Evolutionary conservation across 2,797 vertebrate species (phyloP).

Genomic region (Anisognathus igniventris): DNA sequence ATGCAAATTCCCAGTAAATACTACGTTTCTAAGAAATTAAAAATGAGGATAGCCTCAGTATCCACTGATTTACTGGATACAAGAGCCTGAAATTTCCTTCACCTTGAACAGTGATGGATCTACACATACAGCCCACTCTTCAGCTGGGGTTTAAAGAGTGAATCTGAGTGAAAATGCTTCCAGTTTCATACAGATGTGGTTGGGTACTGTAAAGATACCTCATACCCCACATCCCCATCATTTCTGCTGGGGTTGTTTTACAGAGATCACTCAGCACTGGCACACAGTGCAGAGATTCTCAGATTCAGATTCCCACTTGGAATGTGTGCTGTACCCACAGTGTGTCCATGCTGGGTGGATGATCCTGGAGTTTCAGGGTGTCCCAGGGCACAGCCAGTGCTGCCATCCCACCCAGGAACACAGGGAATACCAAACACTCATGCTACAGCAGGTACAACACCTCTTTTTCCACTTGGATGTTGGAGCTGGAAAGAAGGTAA

Average conservation of each 20-base stretch:
- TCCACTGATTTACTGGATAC: neutral
- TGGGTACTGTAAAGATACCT: neutral
- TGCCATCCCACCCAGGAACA: neutral
- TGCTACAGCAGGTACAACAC: neutral
- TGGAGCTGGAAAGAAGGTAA: neutral
- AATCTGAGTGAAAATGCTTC: neutral
- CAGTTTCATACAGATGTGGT: fast-evolving
- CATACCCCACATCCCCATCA: fast-evolving
- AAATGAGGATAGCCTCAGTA: neutral
- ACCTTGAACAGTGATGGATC: neutral
- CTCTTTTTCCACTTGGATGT: neutral
- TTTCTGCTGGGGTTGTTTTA: neutral
- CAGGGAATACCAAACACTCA: neutral
- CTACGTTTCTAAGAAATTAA: neutral
- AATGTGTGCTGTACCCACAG: fast-evolving
- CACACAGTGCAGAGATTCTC: fast-evolving
- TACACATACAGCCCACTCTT: neutral
- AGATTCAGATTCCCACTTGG: no score
- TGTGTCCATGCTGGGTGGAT: fast-evolving
- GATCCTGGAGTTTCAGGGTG: neutral
- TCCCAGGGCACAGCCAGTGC: neutral
- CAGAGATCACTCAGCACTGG: fast-evolving
- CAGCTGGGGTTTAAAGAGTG: neutral
- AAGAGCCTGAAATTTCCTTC: neutral
- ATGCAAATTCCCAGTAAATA: neutral